A percentile compares a stretch with the other conserved stretches of the same genome.
Evolutionary conservation across 2,113 vertebrate species (phyloP).

Genomic region (Empidonax traillii): DNA sequence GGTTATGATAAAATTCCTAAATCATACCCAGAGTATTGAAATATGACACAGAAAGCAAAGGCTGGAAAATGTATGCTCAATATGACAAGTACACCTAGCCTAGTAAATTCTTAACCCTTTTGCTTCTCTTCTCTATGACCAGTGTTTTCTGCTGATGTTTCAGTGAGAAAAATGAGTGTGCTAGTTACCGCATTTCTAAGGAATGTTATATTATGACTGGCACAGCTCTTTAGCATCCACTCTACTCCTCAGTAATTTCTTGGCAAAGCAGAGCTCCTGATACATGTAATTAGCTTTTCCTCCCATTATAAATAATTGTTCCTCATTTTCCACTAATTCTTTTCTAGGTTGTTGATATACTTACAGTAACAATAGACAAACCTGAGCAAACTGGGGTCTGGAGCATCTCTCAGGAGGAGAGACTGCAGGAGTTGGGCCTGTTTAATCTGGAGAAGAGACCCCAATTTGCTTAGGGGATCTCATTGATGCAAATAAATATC

Average conservation of each 20-base stretch:
- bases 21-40: not conserved
- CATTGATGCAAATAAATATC: not conserved
- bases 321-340: constrained; percentile 28
- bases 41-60: not conserved
- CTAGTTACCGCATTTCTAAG: constrained; percentile 34
- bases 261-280: not conserved
- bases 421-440: not conserved
- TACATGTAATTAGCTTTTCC: constrained; percentile 35
- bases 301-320: constrained; percentile 39
- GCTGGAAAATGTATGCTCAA: constrained; percentile 13
- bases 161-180: not conserved
- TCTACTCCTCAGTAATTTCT: not conserved
- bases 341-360: not conserved
- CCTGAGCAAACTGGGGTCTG: not conserved
- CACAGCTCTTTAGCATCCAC: not conserved
- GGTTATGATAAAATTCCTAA: constrained; percentile 2
- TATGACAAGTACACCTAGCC: not conserved
- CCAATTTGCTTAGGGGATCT: not conserved
- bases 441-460: not conserved
- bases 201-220: constrained; percentile 29
- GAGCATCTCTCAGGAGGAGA: not conserved
- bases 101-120: constrained; percentile 15
- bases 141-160: not conserved
- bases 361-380: not conserved
- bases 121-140: not conserved